Conservation (phyloP, 2,888 invertebrate genomes). For the Petrolisthes cinctipes region DNA sequence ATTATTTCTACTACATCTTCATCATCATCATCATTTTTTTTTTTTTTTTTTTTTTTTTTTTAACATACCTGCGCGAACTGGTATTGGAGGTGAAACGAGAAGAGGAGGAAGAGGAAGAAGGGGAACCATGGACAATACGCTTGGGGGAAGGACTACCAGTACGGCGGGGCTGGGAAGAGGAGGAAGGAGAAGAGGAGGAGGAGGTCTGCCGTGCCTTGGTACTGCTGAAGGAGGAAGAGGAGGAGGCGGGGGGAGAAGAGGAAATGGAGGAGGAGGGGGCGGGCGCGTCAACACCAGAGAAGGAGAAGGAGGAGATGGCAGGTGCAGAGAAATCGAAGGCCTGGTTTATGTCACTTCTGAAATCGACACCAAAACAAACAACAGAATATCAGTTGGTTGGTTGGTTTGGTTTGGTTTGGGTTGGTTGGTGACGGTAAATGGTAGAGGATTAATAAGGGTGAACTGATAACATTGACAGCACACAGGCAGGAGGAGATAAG, state of each 20-base stretch:
- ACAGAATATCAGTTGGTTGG: not conserved
- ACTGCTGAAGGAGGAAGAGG: not conserved
- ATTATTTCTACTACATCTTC: no score
- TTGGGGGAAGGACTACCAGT: not conserved
- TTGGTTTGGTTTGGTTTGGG: no score
- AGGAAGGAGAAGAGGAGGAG: not conserved
- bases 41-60: not conserved
- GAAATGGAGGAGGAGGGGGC: not conserved
- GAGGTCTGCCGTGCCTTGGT: not conserved
- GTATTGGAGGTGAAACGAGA: not conserved
- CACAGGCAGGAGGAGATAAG: no score
- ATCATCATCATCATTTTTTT: no score
- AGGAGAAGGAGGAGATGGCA: slow-evolving; percentile 46
- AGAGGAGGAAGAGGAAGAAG: slow-evolving; percentile 23
- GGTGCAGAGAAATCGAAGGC: slow-evolving; percentile 47
- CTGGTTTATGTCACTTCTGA: slow-evolving; percentile 42
- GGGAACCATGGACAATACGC: not conserved
- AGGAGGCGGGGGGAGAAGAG: not conserved
- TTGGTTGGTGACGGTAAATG: no score
- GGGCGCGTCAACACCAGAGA: slow-evolving; percentile 22
- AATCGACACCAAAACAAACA: slow-evolving; percentile 33
- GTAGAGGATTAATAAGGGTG: no score
- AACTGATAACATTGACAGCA: no score
- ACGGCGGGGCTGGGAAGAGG: not conserved
- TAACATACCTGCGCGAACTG: slow-evolving; percentile 17